These are phyloP conservation scores for Laticauda laticaudata DNA, from an alignment of 2,113 vertebrate species.

Conservation along the genomic window DNA sequence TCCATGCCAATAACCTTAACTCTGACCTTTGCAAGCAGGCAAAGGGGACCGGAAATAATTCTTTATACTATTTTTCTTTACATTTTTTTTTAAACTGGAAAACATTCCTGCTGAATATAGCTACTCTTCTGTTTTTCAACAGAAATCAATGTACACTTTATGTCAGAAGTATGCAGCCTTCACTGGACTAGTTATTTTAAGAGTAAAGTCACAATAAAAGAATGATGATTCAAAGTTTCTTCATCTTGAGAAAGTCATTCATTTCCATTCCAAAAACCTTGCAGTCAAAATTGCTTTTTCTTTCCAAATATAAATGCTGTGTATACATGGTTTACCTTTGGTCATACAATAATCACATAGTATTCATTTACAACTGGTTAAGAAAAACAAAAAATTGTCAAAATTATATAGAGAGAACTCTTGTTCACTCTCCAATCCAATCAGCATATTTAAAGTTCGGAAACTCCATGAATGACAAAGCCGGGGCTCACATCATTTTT, in stretches of 20 bases:
- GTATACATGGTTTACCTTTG: not conserved
- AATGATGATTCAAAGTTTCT: not conserved
- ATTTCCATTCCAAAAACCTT: not conserved
- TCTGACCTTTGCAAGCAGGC: conserved; percentile 28
- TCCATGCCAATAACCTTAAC: conserved; percentile 36
- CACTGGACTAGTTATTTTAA: conserved; percentile 11
- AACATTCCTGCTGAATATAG: not conserved
- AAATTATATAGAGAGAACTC: not conserved
- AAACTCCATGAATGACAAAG: not conserved
- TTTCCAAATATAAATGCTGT: not conserved
- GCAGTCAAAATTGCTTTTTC: not conserved
- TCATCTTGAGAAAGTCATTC: not conserved
- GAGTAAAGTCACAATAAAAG: conserved; percentile 25
- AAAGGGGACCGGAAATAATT: conserved; percentile 7
- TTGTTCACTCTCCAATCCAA: not conserved
- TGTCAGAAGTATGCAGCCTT: not conserved
- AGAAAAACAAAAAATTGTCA: not conserved
- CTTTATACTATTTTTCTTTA: not conserved
- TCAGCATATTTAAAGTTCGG: not conserved
- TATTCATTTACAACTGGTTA: not conserved
- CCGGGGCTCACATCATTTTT: not conserved
- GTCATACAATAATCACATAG: not conserved
- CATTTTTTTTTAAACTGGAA: not conserved
- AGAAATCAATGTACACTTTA: conserved; percentile 18
- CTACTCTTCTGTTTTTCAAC: conserved; percentile 33